Conservation (phyloP, 2,797 vertebrate species). For the Etheostoma nigrum region DNA sequence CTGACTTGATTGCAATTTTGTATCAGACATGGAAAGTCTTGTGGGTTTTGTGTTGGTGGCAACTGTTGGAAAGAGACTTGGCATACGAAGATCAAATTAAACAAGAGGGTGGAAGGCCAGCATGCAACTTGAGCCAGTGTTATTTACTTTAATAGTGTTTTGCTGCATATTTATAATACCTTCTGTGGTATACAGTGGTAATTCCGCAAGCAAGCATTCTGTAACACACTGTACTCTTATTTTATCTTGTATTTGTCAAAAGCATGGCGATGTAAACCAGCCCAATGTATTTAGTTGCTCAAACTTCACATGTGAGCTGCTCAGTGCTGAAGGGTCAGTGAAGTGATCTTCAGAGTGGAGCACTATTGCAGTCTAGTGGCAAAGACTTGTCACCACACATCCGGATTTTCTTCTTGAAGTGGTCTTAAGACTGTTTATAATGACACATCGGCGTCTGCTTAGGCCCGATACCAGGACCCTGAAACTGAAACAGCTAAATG, state of each 20-base stretch:
- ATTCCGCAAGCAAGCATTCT: conserved; percentile 20
- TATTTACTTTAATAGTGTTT: conserved; percentile 63
- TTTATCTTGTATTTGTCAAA: not conserved
- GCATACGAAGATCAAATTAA: conserved; percentile 52
- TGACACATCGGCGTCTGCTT: not conserved
- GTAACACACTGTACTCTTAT: not conserved
- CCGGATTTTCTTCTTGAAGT: not conserved
- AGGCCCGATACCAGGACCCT: not conserved
- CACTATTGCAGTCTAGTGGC: conserved; percentile 69
- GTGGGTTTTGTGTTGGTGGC: conserved; percentile 75
- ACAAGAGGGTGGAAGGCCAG: conserved; percentile 48
- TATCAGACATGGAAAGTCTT: conserved; percentile 74
- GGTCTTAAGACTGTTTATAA: not conserved
- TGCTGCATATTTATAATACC: conserved; percentile 21
- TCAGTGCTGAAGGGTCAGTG: not conserved
- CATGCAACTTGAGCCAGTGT: conserved; percentile 61
- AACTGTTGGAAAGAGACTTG: conserved; percentile 69
- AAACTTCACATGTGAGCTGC: too few relatives aligned
- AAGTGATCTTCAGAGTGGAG: not conserved
- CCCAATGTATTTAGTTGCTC: not conserved
- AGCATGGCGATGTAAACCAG: not conserved
- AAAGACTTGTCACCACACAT: not conserved
- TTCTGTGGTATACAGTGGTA: not conserved
- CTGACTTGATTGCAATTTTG: conserved; percentile 75
- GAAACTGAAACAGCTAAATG: not conserved